Evolutionary conservation across 1,140 invertebrate genomes (phyloP).

Genomic region (Procambarus virginalis): DNA sequence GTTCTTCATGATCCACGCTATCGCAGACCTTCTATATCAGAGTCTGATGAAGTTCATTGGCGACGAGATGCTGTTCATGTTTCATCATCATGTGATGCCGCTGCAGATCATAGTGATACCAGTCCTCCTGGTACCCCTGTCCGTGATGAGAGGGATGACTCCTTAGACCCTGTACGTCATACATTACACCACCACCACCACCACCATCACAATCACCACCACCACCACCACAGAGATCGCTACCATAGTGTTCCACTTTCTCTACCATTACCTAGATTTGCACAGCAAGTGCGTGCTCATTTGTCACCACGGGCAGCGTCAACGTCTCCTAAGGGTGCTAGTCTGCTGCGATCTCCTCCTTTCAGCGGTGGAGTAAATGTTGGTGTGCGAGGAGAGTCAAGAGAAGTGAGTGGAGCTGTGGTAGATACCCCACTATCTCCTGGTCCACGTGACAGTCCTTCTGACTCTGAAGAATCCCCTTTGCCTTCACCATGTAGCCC

Average conservation of each 20-base stretch:
- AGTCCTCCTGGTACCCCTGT: slow-evolving; percentile 69
- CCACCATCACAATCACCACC: slow-evolving; percentile 63
- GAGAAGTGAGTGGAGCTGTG: slow-evolving; percentile 44
- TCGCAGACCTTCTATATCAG: slow-evolving; percentile 55
- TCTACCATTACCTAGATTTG: slow-evolving; percentile 89
- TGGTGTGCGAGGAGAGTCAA: slow-evolving; percentile 13
- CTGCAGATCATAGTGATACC: slow-evolving; percentile 65
- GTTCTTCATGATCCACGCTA: slow-evolving; percentile 64
- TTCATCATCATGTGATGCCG: slow-evolving; percentile 62
- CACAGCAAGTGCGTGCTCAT: slow-evolving; percentile 79
- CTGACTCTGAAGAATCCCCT: slow-evolving; percentile 70
- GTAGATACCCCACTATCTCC: slow-evolving; percentile 66
- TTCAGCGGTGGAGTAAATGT: slow-evolving; percentile 55
- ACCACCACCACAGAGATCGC: slow-evolving; percentile 57
- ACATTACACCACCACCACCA: slow-evolving; percentile 66
- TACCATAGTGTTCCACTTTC: slow-evolving; percentile 78
- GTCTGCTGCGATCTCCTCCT: slow-evolving; percentile 58
- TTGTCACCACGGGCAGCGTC: slow-evolving; percentile 69
- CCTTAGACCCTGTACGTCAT: slow-evolving; percentile 51
- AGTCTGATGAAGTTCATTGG: slow-evolving; percentile 56
- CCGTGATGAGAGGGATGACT: slow-evolving; percentile 68
- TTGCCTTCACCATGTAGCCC: slow-evolving; percentile 71
- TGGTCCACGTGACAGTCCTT: slow-evolving; percentile 67
- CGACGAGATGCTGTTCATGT: slow-evolving; percentile 48
- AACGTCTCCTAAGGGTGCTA: slow-evolving; percentile 70